Base-by-base conservation (phyloP, 2,888 invertebrate species). In the Lasiommata megera region DNA sequence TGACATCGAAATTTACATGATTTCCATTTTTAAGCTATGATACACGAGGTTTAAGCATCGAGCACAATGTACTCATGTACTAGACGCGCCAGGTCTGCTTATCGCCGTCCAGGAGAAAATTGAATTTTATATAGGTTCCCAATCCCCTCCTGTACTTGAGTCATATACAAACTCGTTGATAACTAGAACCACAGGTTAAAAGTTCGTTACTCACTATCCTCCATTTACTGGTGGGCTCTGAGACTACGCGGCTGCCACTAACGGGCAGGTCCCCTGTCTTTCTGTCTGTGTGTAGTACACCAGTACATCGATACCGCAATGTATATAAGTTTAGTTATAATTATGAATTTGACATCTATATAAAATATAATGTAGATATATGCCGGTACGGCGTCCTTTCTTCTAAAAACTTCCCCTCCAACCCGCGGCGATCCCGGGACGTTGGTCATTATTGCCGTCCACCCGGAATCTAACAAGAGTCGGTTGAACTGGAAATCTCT, bases 1-100 rank as follows among this genome's bases (percentile, higher is more conserved):
- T 89, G 89, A 89, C 89, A 88, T 88, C 85, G 81, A 88, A 81
- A 82, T 83, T 83, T 88, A 87, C 85, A 88, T 77, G 79, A 84
- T 78, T 79, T 70, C 66, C 79, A 80, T 84, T 67, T 80, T 80
- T 84, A 87, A 84, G 85, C 88, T 88, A 86, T 85, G 76, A 80
- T 85, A 88, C 87, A 87, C 68, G 74, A 73, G 77, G 73, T 78
- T 78, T 77, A 53, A 18, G 34, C 53, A 44, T 17, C 36, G 36
- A 18, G 17, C 18, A 18, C 3, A 36, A 53, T 3, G 8, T 34
- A 34, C 16, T 18, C 31, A 41, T 31, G n/a, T 52, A 52, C 40
- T 31, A 31, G 40, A 41, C 17, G 17, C 6, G 29, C 6, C 40
- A 34, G 1, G 9, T 11, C 34, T 3, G 1, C 11, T 34, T 11